A percentile compares a stretch with the other conserved stretches of the same genome.
These are phyloP conservation scores for Caenorhabditis sinica DNA, from an alignment of 2,888 invertebrate species.

Conservation along the genomic window DNA sequence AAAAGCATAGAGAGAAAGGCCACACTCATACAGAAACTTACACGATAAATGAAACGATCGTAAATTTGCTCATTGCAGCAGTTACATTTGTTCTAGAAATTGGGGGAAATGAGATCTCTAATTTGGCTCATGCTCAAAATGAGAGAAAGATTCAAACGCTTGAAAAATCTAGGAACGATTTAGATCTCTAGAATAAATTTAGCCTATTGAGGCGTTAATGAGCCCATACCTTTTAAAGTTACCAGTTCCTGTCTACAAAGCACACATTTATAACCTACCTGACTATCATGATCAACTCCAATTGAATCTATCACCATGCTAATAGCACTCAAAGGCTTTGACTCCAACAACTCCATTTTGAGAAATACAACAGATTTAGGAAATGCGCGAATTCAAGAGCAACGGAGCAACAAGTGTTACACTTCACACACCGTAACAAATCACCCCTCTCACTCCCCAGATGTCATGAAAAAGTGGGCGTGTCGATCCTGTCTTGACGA, in stretches of 20 bases:
- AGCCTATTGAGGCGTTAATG: too few relatives aligned
- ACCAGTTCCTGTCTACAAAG: background rate
- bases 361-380: background rate
- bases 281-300: slow-evolving; percentile 70
- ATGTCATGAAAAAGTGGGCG: slow-evolving; percentile 44
- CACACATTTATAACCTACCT: slow-evolving; percentile 36
- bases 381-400: slow-evolving; percentile 39
- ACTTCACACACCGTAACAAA: slow-evolving; percentile 53
- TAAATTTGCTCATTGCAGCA: slow-evolving; percentile 64
- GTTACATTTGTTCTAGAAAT: slow-evolving; percentile 67
- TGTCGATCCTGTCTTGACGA: slow-evolving; percentile 33
- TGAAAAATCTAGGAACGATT: too few relatives aligned
- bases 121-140: too few relatives aligned
- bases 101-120: background rate
- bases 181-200: too few relatives aligned
- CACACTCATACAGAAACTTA: slow-evolving; percentile 48
- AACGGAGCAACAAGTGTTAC: background rate
- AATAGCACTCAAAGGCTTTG: slow-evolving; percentile 74
- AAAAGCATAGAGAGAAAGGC: slow-evolving; percentile 3
- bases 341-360: slow-evolving; percentile 58
- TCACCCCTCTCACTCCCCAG: slow-evolving; percentile 48
- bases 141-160: too few relatives aligned
- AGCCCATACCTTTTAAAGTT: too few relatives aligned
- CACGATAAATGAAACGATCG: slow-evolving; percentile 63
- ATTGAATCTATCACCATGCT: slow-evolving; percentile 78